These are phyloP conservation scores for Poeciliopsis presidionis DNA, from an alignment of 2,797 vertebrate genomes.

Conservation along the genomic window DNA sequence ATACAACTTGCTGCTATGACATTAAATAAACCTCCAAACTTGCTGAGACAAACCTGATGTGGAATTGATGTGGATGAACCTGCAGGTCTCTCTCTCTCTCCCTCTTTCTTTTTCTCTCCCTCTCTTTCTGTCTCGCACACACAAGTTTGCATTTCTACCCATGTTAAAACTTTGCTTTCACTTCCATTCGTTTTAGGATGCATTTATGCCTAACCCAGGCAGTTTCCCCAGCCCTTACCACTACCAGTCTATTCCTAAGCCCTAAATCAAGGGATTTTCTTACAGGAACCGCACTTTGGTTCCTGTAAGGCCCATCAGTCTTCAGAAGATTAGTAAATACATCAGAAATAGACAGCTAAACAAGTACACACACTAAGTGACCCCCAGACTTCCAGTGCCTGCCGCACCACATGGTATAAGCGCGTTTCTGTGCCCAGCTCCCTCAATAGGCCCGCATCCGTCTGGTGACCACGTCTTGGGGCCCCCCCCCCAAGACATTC, in stretches of 20 bases:
- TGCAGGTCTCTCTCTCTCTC: constrained; percentile 5
- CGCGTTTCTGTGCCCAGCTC: not conserved
- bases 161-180: too few species aligned
- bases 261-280: too few species aligned
- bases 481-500: not conserved
- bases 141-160: not conserved
- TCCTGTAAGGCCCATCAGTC: too few species aligned
- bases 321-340: too few species aligned
- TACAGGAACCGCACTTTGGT: too few species aligned
- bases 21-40: constrained; percentile 79
- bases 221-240: too few species aligned
- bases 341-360: not conserved
- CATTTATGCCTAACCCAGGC: too few species aligned
- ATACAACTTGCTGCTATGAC: constrained; percentile 80
- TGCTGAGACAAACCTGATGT: constrained; percentile 75
- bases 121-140: not conserved
- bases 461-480: not conserved
- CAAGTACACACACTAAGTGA: not conserved
- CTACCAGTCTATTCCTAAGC: too few species aligned
- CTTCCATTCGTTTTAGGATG: too few species aligned
- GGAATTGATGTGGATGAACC: constrained; percentile 62
- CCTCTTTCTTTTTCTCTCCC: not conserved
- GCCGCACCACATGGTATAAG: not conserved
- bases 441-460: not conserved
- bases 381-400: not conserved